Base-by-base conservation (phyloP, 2,113 vertebrate genomes). In the Leptobrachium ailaonicum region DNA sequence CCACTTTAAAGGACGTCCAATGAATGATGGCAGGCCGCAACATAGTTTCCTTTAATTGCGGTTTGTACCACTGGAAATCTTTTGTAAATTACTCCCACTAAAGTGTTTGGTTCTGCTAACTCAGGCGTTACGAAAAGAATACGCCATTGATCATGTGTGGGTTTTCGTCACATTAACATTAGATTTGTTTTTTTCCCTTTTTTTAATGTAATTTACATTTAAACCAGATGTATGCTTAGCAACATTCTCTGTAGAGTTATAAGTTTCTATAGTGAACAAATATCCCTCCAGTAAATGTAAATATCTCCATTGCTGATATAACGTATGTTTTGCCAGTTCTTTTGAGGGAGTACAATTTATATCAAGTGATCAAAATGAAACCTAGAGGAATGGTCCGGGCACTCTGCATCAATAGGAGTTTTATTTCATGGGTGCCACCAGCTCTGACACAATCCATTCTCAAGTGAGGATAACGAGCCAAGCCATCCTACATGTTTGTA, bases 21-120 rank as follows among this genome's bases (percentile, higher is more conserved):
- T 66, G 45, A 72, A 42, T 44, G 43, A 72, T 79, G 9, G 41
- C 20, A 5, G 66, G 43, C 63, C 42, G 6, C n/a, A 67, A 45
- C 14, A 45, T 43, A 14, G 8, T 63, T 75, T 2, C 50, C 41
- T 70, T 63, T 66, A 73, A 58, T 58, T 20, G 63, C 42, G 6
- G 13, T 47, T 67, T 20, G 10, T 66, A 60, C 45, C 56, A 44
- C 20, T 47, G 67, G 41, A 41, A 63, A 66, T 6, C 2, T 41
- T 66, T 67, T 73, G 77, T 66, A 80, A 67, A 80, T 80, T 47
- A 67, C 78, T 64, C 71, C 45, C 12, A 66, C 69, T 41, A 6
- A 66, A 66, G 62, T 73, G 77, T 80, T 80, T 80, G 70, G 70
- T 67, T 73, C 66, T 73, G 71, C 42, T 67, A 80, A 80, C 47